Evolutionary conservation across 2,888 invertebrate species (phyloP).

Genomic region (Thysanoteuthis rhombus): DNA sequence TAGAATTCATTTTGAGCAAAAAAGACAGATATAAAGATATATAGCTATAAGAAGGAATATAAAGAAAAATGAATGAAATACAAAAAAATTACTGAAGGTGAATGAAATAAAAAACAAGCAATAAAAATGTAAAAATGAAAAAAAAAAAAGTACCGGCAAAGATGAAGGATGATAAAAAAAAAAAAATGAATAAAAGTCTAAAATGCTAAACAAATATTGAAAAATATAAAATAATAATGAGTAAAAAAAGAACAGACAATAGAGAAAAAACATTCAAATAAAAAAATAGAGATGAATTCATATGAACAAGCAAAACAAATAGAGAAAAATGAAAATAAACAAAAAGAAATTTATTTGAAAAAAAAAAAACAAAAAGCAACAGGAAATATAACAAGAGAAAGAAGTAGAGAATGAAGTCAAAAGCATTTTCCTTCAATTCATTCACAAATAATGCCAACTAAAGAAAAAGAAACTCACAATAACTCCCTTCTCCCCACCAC

Average conservation of each 20-base stretch:
- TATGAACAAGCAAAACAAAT: background rate
- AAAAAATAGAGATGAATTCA: no score
- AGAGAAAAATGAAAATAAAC: background rate
- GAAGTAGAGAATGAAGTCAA: background rate
- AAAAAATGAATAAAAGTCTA: background rate
- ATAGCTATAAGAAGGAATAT: background rate
- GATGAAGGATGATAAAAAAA: background rate
- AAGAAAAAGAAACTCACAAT: background rate
- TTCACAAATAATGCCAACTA: background rate
- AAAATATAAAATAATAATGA: background rate
- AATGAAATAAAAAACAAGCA: background rate
- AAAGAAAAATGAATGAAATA: background rate
- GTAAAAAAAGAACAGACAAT: background rate
- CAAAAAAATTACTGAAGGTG: background rate
- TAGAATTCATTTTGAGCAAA: background rate
- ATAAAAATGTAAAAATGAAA: background rate
- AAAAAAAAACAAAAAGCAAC: no score
- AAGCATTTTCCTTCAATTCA: slow-evolving; percentile 12
- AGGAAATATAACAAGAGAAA: background rate
- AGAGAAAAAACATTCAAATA: background rate
- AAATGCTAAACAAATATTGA: background rate
- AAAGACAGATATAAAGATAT: background rate
- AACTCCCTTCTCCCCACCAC: background rate
- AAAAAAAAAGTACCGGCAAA: background rate
- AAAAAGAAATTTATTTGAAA: background rate